phyloP scores from a whole-genome alignment of 2,113 vertebrate species.

The Ahaetulla prasina region DNA sequence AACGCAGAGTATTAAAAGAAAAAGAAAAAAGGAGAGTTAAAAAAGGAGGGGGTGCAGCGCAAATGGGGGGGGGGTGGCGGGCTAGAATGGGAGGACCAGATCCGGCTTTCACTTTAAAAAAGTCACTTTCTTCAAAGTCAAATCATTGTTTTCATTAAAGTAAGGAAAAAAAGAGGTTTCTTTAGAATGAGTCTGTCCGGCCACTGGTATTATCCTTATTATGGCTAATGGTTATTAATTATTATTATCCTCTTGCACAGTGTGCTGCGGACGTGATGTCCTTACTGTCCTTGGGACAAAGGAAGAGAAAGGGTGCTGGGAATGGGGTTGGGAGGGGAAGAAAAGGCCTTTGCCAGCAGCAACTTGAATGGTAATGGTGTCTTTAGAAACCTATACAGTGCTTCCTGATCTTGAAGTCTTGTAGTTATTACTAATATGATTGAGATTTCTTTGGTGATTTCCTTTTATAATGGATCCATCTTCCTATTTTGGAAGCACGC shows the following conservation, averaged over 20 bases:
- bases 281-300: constrained; percentile 75
- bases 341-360: constrained; percentile 24
- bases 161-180: constrained; percentile 55
- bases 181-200: constrained; percentile 69
- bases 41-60: constrained; percentile 50
- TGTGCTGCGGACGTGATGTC: constrained; percentile 77
- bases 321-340: constrained; percentile 18
- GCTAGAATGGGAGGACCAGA: constrained; percentile 58
- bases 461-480: background rate
- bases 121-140: constrained; percentile 99
- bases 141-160: constrained; percentile 88
- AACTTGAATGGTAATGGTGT: background rate
- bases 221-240: constrained; percentile 84
- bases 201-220: constrained; percentile 75
- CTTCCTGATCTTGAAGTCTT: constrained; percentile 15
- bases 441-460: background rate
- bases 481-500: background rate
- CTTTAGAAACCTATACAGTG: background rate
- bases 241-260: constrained; percentile 72
- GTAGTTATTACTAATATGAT: background rate
- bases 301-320: constrained; percentile 48
- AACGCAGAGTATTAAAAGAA: constrained; percentile 99
- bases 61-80: constrained; percentile 63
- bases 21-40: constrained; percentile 82
- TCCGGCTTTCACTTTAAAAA: constrained; percentile 93